A percentile compares a stretch with the other conserved stretches of the same genome.
phyloP scores from a whole-genome alignment of 1,140 invertebrate genomes.

The Pristionchus pacificus region DNA sequence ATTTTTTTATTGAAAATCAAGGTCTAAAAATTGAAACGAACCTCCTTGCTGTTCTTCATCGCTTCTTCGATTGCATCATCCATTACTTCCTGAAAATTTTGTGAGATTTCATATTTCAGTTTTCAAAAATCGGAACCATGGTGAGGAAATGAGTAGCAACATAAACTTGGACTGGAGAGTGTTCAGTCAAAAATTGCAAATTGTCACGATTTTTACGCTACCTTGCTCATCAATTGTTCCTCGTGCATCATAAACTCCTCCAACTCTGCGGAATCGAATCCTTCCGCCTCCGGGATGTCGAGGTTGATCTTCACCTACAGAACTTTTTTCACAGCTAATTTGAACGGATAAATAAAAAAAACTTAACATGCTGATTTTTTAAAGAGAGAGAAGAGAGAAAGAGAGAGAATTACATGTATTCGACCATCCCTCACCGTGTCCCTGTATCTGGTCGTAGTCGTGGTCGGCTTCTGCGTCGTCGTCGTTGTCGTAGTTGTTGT shows the following conservation, averaged over 20 bases:
- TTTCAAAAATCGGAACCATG: neutral
- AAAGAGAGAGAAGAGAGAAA: neutral
- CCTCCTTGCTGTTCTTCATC: neutral
- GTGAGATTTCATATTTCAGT: too few relatives aligned
- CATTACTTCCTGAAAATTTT: too few relatives aligned
- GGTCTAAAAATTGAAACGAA: too few relatives aligned
- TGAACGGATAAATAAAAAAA: too few relatives aligned
- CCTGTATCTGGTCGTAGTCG: constrained; percentile 4
- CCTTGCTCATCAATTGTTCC: too few relatives aligned
- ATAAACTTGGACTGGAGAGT: too few relatives aligned
- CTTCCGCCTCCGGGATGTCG: constrained; percentile 29
- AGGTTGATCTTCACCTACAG: neutral
- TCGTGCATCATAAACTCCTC: constrained; percentile 1
- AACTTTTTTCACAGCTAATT: neutral
- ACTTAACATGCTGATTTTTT: too few relatives aligned
- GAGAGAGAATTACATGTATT: neutral
- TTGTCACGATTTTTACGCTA: too few relatives aligned
- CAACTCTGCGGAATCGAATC: constrained; percentile 23
- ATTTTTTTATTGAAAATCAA: too few relatives aligned
- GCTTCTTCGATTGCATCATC: neutral
- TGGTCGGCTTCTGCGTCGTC: constrained; percentile 5
- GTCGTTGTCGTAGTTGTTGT: constrained; percentile 8
- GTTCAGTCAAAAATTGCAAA: too few relatives aligned
- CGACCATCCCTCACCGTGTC: constrained; percentile 5
- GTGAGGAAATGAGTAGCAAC: too few relatives aligned